Conservation (phyloP, 2,113 vertebrate species). For the Chlorodrepanis virens region DNA sequence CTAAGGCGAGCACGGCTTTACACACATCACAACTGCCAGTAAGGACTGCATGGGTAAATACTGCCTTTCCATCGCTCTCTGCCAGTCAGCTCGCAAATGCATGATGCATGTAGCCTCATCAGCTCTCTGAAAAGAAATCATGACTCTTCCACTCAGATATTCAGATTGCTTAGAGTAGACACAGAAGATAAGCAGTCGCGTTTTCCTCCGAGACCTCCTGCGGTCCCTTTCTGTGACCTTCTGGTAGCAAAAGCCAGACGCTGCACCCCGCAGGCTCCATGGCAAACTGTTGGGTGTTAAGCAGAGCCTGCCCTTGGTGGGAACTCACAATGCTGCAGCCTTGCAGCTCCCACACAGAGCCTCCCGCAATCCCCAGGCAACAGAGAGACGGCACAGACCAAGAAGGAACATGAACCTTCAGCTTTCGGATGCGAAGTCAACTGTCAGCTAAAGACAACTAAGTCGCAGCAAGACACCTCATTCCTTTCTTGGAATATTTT, state of each 20-base stretch:
- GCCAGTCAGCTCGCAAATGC: not conserved
- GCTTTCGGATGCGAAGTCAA: not conserved
- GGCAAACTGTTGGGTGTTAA: not conserved
- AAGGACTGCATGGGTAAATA: not conserved
- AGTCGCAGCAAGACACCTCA: not conserved
- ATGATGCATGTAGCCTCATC: not conserved
- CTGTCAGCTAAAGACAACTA: not conserved
- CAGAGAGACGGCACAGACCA: not conserved
- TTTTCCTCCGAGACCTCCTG: not conserved
- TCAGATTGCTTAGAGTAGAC: not conserved
- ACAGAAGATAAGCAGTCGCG: fast-evolving
- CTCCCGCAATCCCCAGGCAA: not conserved
- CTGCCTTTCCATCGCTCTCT: not conserved
- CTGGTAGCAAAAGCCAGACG: not conserved
- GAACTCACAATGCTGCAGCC: not conserved
- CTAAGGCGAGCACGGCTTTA: fast-evolving
- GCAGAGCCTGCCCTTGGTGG: not conserved
- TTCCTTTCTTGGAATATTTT: not conserved
- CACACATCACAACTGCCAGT: not conserved
- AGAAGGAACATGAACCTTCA: not conserved
- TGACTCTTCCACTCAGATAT: not conserved
- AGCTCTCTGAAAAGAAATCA: not conserved
- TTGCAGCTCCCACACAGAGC: not conserved
- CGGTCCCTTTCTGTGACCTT: not conserved
- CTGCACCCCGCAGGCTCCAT: not conserved